A percentile compares a stretch with the other conserved stretches of the same genome.
Evolutionary conservation across 2,888 invertebrate genomes (phyloP).

Genomic region (Pristionchus maxplancki): DNA sequence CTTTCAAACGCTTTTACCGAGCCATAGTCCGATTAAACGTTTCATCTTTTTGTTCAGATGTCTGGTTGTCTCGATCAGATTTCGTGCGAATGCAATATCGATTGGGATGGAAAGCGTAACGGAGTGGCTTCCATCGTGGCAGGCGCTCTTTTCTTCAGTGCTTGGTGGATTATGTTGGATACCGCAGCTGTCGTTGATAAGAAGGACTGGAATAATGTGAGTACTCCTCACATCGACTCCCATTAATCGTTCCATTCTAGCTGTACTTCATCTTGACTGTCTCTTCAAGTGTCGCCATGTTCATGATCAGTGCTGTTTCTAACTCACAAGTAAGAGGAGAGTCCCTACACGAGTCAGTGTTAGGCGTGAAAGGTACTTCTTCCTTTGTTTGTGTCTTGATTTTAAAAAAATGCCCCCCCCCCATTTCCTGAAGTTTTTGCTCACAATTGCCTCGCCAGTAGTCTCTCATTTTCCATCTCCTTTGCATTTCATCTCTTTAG

Average conservation of each 20-base stretch:
- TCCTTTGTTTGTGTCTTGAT: too few relatives aligned
- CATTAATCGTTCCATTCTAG: background rate
- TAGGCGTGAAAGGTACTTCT: constrained; percentile 87
- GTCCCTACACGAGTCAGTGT: constrained; percentile 73
- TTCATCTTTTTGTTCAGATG: constrained; percentile 60
- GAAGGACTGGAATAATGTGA: constrained; percentile 53
- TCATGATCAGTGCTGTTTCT: constrained; percentile 83
- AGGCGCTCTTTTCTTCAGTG: constrained; percentile 92
- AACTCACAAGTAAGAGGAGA: constrained; percentile 81
- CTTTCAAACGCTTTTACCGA: too few relatives aligned
- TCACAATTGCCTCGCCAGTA: too few relatives aligned
- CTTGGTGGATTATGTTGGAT: constrained; percentile 89
- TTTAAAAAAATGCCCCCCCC: too few relatives aligned
- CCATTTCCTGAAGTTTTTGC: too few relatives aligned
- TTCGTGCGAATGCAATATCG: constrained; percentile 80
- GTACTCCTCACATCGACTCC: background rate
- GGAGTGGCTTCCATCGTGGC: constrained; percentile 89
- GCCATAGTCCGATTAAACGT: too few relatives aligned
- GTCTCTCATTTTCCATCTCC: too few relatives aligned
- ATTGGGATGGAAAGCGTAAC: constrained; percentile 91
- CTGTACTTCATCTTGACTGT: constrained; percentile 92
- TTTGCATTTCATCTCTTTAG: constrained; percentile 65
- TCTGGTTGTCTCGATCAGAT: constrained; percentile 73
- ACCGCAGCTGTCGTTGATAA: constrained; percentile 86
- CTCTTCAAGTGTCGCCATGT: constrained; percentile 91